Percentiles rank a stretch among this genome's conserved stretches.
Evolutionary conservation across 2,888 invertebrate genomes (phyloP).

Genomic region (Sesamia inferens): DNA sequence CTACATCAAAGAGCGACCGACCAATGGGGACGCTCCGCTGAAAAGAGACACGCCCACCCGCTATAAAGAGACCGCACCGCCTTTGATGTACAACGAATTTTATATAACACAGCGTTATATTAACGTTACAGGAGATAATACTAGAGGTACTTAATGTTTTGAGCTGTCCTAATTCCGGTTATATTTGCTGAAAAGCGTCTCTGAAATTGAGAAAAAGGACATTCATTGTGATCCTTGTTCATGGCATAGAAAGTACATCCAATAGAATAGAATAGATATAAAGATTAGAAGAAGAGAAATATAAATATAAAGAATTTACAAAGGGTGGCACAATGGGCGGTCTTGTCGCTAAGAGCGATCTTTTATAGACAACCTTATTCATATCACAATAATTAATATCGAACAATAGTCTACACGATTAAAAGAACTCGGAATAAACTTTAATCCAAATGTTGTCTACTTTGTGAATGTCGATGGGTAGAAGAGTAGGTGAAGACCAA

Average conservation of each 20-base stretch:
- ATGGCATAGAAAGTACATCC: neutral
- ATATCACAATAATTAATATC: neutral
- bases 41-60: conserved; percentile 88
- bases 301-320: too few relatives aligned
- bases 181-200: conserved; percentile 8
- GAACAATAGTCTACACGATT: neutral
- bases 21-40: conserved; percentile 82
- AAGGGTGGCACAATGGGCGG: too few relatives aligned
- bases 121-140: conserved; percentile 39
- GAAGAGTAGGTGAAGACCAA: too few relatives aligned
- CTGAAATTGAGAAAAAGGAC: neutral
- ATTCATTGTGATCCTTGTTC: neutral
- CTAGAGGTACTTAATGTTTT: conserved; percentile 43
- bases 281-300: too few relatives aligned
- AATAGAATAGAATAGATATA: too few relatives aligned
- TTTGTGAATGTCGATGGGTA: too few relatives aligned
- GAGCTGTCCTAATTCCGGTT: neutral
- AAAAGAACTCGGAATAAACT: too few relatives aligned
- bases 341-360: too few relatives aligned
- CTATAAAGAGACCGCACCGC: conserved; percentile 82
- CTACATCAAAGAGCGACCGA: conserved; percentile 72
- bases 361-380: too few relatives aligned
- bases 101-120: conserved; percentile 54
- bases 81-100: conserved; percentile 72
- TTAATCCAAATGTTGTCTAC: too few relatives aligned